phyloP scores from a whole-genome alignment of 2,113 vertebrate species.

The Notothenia coriiceps region DNA sequence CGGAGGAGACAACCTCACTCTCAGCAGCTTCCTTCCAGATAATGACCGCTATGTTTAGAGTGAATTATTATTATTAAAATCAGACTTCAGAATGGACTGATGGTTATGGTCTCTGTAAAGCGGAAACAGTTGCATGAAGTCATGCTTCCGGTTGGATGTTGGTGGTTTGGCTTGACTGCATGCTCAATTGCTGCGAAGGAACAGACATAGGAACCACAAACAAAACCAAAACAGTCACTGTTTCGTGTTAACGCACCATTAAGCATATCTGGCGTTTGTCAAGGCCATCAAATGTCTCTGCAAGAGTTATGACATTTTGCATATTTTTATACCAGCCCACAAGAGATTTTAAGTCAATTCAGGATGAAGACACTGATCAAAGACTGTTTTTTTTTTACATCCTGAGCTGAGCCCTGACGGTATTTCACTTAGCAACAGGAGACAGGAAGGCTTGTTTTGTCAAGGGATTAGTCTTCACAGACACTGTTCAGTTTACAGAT shows the following conservation, averaged over 20 bases:
- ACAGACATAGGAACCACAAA: conserved; percentile 33
- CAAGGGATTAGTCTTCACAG: conserved; percentile 27
- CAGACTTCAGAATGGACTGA: neutral
- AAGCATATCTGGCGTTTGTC: neutral
- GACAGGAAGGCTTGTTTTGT: conserved; percentile 57
- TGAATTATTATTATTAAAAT: neutral
- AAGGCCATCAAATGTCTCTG: neutral
- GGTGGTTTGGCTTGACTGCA: conserved; percentile 33
- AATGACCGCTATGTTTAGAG: conserved; percentile 63
- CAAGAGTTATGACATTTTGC: neutral
- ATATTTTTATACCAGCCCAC: conserved; percentile 2
- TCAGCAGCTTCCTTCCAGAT: conserved; percentile 92
- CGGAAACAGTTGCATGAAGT: conserved; percentile 39
- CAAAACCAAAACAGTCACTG: conserved; percentile 4
- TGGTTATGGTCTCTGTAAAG: conserved; percentile 1
- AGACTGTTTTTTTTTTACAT: conserved; percentile 40
- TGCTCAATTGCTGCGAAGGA: neutral
- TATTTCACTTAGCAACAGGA: conserved; percentile 52
- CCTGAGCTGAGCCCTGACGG: conserved; percentile 42
- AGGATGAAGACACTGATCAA: conserved; percentile 42
- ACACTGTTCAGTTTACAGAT: conserved; percentile 21
- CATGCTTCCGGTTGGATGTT: conserved; percentile 44
- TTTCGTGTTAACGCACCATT: conserved; percentile 3
- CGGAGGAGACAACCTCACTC: conserved; percentile 87
- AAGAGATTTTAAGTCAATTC: neutral